Evolutionary conservation across 1,140 invertebrate species (phyloP), one percentile per base, ranked within the genome.

Genomic region (Contarinia nasturtii): DNA sequence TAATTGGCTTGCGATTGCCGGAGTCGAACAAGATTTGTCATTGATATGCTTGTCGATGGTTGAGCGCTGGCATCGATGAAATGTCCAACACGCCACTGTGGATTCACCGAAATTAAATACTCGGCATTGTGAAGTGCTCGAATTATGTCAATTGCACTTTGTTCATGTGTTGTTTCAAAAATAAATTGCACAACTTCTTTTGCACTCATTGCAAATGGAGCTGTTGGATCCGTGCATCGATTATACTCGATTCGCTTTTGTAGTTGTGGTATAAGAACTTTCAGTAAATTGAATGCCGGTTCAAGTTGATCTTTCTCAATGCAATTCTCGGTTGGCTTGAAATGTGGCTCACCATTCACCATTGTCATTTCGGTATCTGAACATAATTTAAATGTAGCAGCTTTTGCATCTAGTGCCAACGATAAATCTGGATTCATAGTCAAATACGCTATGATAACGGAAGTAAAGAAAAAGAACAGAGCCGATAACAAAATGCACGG

Each of bases 81-180:
- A 2, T 79, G 60, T 52, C 67, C 66, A 10, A 82, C 67, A 12
- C 73, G 74, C 79, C 79, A 82, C 50, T 75, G 68, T 1, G 77
- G 75, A 61, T 82, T 83, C 42, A 72, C 68, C n/a, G 75, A 67
- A 12, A 77, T 67, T 14, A 83, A 59, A n/a, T 82, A 69, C 54
- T 80, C 70, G 27, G 76, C 67, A 54, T 77, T 79, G 48, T 67
- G 54, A 43, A 56, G 34, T 46, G n/a, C 14, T 22, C 44, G 50
- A 36, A 45, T 50, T n/a, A 41, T 46, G 20, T 41, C 46, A 46
- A 12, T 44, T 48, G 27, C 27, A 27, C 27, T 27, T 27, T 27
- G 27, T 27, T 27, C 27, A 10, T 27, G 27, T 10, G 27, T n/a
- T n/a, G n/a, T 27, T 27, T 27, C 27, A 10, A 27, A 27, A 5